Evolutionary conservation across 1,140 invertebrate species (phyloP).

Genomic region (Apis florea): DNA sequence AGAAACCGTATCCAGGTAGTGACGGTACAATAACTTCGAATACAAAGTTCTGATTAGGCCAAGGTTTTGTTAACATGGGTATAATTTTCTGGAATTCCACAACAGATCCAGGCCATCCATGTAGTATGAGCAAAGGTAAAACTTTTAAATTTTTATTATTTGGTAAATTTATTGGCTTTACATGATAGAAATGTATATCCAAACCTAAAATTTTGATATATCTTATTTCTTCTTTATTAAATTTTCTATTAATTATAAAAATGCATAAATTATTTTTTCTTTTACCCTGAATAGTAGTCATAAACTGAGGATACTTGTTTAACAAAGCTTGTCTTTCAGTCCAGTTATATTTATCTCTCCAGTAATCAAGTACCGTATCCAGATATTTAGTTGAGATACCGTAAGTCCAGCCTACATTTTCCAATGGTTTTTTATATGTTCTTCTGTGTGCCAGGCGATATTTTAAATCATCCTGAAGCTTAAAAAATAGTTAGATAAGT

Average conservation of each 20-base stretch:
- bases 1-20: slow-evolving; percentile 90
- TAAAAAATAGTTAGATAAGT: slow-evolving; percentile 11
- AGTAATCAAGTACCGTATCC: slow-evolving; percentile 84
- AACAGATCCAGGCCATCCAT: slow-evolving; percentile 96
- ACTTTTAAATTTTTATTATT: slow-evolving; percentile 80
- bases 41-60: slow-evolving; percentile 83
- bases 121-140: slow-evolving; percentile 87
- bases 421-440: slow-evolving; percentile 80
- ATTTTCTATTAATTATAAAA: background rate
- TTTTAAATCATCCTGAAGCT: slow-evolving; percentile 77
- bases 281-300: slow-evolving; percentile 83
- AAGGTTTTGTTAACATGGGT: slow-evolving; percentile 84
- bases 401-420: slow-evolving; percentile 84
- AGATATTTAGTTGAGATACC: slow-evolving; percentile 85
- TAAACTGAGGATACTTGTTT: slow-evolving; percentile 88
- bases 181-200: slow-evolving; percentile 85
- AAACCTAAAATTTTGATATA: slow-evolving; percentile 80
- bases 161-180: slow-evolving; percentile 81
- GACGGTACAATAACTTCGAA: slow-evolving; percentile 91
- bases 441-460: slow-evolving; percentile 71
- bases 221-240: background rate
- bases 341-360: slow-evolving; percentile 88
- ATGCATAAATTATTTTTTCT: background rate
- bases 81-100: slow-evolving; percentile 92
- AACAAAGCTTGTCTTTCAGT: slow-evolving; percentile 83